Base-by-base conservation (phyloP, 2,888 invertebrate species). In the Tiphia femorata region DNA sequence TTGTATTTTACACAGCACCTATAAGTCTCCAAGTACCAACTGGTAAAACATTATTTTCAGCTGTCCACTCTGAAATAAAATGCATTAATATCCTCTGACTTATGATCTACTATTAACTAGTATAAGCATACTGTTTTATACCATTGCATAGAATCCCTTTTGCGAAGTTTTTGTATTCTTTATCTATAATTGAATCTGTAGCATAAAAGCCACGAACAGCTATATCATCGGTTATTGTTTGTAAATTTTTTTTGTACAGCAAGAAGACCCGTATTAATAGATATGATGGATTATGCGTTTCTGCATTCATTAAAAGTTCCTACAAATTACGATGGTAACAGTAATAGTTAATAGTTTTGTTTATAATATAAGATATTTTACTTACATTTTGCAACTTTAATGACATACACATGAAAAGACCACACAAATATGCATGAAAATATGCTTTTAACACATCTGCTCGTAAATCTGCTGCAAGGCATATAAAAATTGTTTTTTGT, bases 351-450 rank as follows among this genome's bases (percentile, higher is more conserved):
- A n/a, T n/a, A n/a, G n/a, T n/a, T n/a, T n/a, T n/a, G n/a, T n/a
- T n/a, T n/a, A 16, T 14, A 10, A 3, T 3, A 23, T 17, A 27
- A 3, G 16, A 1, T 12, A 27, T 30, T 16, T 1, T 37, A 58
- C 69, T 58, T 58, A 70, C 68, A n/a, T 61, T 46, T 58, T 63
- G 64, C 42, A 62, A 47, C 58, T 54, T 56, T 17, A 67, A 68
- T 64, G 60, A 78, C 77, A 72, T 85, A 84, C 62, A 85, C 73
- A 83, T 80, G 12, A 79, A 81, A 43, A 85, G 70, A 43, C 85
- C 87, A 16, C 88, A 83, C 49, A 91, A 77, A 20, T 89, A 86
- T 3, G 91, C 90, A 73, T 92, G 89, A 67, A 90, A 91, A 77
- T 91, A 92, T 3, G 89, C 89, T 73, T 88, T 86, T 7, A 93